Evolutionary conservation across 2,888 invertebrate species (phyloP).

Genomic region (Lucinisca nassula): DNA sequence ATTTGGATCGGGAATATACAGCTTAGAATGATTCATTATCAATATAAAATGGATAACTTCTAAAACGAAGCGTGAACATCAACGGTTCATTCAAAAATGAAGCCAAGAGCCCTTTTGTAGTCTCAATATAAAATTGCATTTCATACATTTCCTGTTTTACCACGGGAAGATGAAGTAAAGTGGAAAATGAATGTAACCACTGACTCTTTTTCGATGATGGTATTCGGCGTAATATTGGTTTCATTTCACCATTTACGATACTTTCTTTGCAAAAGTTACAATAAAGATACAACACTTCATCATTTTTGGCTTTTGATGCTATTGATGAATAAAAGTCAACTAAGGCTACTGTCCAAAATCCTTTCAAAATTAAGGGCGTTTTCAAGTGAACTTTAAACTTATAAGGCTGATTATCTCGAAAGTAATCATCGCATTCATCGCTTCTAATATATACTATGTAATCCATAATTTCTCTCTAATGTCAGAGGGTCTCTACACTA

Average conservation of each 20-base stretch:
- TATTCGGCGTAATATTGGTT: background rate
- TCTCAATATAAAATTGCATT: conserved; percentile 20
- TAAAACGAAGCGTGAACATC: conserved; percentile 11
- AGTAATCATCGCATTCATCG: conserved; percentile 9
- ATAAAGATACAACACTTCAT: conserved; percentile 4
- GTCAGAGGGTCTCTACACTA: background rate
- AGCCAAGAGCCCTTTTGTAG: background rate
- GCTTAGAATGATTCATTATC: conserved; percentile 18
- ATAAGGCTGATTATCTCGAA: background rate
- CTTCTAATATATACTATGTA: background rate
- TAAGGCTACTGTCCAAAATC: conserved; percentile 9
- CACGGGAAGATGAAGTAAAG: background rate
- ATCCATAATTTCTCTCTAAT: background rate
- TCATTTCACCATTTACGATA: conserved; percentile 3
- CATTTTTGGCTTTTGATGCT: background rate
- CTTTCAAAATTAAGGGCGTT: conserved; percentile 1
- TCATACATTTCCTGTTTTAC: background rate
- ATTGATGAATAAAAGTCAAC: background rate
- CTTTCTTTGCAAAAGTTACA: conserved; percentile 19
- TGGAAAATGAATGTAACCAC: background rate
- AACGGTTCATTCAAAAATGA: conserved; percentile 6
- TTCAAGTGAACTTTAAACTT: conserved; percentile 4
- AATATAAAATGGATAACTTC: background rate
- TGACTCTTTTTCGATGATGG: background rate
- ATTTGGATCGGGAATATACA: conserved; percentile 4